Evolutionary conservation across 2,888 invertebrate species (phyloP).

Genomic region (Agelastica alni): DNA sequence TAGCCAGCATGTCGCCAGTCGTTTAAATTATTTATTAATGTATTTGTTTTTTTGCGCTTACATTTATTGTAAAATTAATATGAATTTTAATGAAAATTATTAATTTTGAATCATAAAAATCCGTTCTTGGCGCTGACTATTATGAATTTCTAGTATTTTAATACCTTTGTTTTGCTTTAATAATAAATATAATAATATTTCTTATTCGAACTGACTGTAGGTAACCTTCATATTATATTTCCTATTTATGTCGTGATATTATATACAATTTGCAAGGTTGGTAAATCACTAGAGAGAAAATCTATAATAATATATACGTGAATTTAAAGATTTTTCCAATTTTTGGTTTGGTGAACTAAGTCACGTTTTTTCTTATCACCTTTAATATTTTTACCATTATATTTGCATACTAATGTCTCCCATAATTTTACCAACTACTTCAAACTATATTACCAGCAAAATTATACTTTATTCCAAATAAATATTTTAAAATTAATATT

Average conservation of each 20-base stretch:
- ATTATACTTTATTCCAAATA: too few relatives aligned
- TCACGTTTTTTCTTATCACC: too few relatives aligned
- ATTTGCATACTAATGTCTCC: too few relatives aligned
- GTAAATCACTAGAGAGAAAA: conserved; percentile 16
- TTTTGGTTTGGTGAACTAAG: too few relatives aligned
- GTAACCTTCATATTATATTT: conserved; percentile 31
- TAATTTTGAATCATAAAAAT: too few relatives aligned
- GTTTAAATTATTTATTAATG: conserved; percentile 1
- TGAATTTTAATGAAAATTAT: not conserved
- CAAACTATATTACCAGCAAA: too few relatives aligned
- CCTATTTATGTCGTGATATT: conserved; percentile 23
- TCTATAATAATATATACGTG: not conserved
- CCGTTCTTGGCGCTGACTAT: conserved; percentile 2
- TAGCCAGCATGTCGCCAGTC: conserved; percentile 7
- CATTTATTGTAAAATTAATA: too few relatives aligned
- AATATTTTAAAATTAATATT: too few relatives aligned
- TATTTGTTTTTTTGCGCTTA: too few relatives aligned
- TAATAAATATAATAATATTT: conserved; percentile 9
- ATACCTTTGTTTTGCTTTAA: conserved; percentile 11
- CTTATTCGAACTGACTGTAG: conserved; percentile 16
- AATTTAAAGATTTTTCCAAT: not conserved
- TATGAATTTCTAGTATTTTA: conserved; percentile 5
- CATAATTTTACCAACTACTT: too few relatives aligned
- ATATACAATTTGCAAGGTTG: conserved; percentile 17
- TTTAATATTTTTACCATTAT: too few relatives aligned